Conservation (phyloP, 1,140 invertebrate species). For the Lordiphosa collinella region DNA sequence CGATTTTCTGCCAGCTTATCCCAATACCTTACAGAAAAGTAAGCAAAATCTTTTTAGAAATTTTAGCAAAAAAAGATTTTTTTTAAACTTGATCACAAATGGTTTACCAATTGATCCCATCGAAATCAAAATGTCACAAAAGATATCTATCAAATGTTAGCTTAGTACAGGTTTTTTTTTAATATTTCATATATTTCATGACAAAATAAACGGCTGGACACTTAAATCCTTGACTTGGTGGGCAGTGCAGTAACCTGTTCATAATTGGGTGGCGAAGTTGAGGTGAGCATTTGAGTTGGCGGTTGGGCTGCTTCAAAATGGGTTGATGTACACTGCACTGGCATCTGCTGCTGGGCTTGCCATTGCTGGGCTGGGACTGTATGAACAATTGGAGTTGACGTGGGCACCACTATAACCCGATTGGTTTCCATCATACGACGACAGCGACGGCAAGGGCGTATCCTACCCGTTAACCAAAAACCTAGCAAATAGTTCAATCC, state of each 20-base stretch:
- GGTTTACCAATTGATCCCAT: too few relatives aligned
- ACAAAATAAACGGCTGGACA: not conserved
- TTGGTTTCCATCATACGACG: constrained; percentile 46
- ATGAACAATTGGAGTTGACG: constrained; percentile 12
- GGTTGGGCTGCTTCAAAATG: constrained; percentile 1
- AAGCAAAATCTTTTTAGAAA: too few relatives aligned
- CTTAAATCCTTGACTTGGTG: constrained; percentile 4
- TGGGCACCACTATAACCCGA: constrained; percentile 45
- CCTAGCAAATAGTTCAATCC: constrained; percentile 22
- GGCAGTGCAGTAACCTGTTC: constrained; percentile 9
- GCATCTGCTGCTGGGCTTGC: not conserved
- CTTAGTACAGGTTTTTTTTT: too few relatives aligned
- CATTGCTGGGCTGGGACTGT: constrained; percentile 11
- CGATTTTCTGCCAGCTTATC: too few relatives aligned
- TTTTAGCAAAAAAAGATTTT: too few relatives aligned
- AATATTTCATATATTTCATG: too few relatives aligned
- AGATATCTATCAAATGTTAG: too few relatives aligned
- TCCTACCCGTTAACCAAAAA: constrained; percentile 22
- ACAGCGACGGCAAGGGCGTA: constrained; percentile 53
- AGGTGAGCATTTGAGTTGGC: not conserved
- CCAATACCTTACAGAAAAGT: too few relatives aligned
- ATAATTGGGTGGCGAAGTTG: constrained; percentile 41
- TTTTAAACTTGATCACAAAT: too few relatives aligned
- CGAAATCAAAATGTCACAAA: too few relatives aligned
- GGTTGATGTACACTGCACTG: too few relatives aligned